Base-by-base conservation (phyloP, 2,888 invertebrate species). In the Philaethria dido region DNA sequence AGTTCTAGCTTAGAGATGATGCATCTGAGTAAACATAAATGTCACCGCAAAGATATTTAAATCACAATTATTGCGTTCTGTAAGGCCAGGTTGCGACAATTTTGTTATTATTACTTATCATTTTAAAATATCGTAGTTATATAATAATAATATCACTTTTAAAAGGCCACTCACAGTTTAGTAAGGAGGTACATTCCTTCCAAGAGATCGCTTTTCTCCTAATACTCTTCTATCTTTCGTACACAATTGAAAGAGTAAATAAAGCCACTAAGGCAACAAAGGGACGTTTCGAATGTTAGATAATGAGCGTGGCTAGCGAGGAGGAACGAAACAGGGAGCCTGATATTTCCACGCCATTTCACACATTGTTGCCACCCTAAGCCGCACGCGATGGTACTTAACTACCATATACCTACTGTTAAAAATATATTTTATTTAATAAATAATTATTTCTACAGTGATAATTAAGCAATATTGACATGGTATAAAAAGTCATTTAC, bases 321-420 rank as follows among this genome's bases (percentile, higher is more conserved):
- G 80, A 89, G 89, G 89, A 90, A 90, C 86, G 82, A 82, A 88
- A 88, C 84, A 83, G 85, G 85, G 86, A 85, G 85, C 80, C 82
- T 85, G 89, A 90, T 90, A 87, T 85, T 92, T 92, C 92, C 92
- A 78, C 77, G 80, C 89, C 92, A 92, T 91, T 91, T 82, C 82
- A 76, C 88, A 80, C 87, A 84, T 92, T 91, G 90, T 90, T 88
- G 88, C 82, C 85, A 83, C 88, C 87, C 88, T 85, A 80, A 80
- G 78, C 69, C 25, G 81, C 89, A 87, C 81, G 83, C 84, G 75
- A 77, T 67, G 70, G 61, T 73, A 52, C 64, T 70, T 66, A 72
- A 68, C 55, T 64, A 69, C 67, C 69, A 57, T 65, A 47, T 54
- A 72, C 60, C 48, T 61, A 69, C 68, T 62, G 54, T 65, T 48